A percentile compares a stretch with the other conserved stretches of the same genome.
phyloP scores from a whole-genome alignment of 1,140 invertebrate species.

The Drosophila pseudoobscura region DNA sequence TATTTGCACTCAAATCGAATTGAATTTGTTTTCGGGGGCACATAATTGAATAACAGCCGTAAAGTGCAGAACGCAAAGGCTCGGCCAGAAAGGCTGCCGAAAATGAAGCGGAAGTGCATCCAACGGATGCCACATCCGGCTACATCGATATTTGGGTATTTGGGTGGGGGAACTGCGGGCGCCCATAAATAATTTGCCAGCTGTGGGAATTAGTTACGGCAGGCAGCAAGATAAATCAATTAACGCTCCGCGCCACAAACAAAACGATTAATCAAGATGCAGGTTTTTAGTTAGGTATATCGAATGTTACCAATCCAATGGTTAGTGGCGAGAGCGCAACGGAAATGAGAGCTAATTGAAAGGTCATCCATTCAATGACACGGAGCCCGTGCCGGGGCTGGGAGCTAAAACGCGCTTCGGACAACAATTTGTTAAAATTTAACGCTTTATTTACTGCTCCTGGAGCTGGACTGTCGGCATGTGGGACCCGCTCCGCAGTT shows the following conservation, averaged over 20 bases:
- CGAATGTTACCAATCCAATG: background rate
- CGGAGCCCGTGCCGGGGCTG: conserved; percentile 14
- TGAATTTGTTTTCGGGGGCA: conserved; percentile 48
- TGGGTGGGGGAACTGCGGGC: background rate
- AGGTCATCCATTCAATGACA: conserved; percentile 62
- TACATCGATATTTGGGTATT: conserved; percentile 8
- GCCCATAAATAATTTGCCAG: conserved; percentile 60
- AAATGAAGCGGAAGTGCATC: conserved; percentile 55
- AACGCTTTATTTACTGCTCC: conserved; percentile 75
- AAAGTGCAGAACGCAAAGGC: conserved; percentile 28
- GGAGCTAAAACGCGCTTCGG: conserved; percentile 59
- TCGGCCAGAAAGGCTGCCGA: conserved; percentile 44
- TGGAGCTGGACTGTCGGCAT: conserved; percentile 30
- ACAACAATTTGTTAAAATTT: conserved; percentile 80
- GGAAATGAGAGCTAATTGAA: conserved; percentile 65
- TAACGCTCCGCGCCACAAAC: conserved; percentile 63
- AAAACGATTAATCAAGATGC: conserved; percentile 78
- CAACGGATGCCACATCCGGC: conserved; percentile 1
- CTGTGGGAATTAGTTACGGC: conserved; percentile 57
- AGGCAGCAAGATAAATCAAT: conserved; percentile 75
- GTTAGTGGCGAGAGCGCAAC: too few species aligned
- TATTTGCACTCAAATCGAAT: conserved; percentile 81
- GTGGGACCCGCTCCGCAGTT: conserved; percentile 9
- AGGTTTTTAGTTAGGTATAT: conserved; percentile 56
- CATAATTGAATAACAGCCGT: conserved; percentile 72